phyloP scores from a whole-genome alignment of 2,113 vertebrate genomes.

The Callipepla californica region DNA sequence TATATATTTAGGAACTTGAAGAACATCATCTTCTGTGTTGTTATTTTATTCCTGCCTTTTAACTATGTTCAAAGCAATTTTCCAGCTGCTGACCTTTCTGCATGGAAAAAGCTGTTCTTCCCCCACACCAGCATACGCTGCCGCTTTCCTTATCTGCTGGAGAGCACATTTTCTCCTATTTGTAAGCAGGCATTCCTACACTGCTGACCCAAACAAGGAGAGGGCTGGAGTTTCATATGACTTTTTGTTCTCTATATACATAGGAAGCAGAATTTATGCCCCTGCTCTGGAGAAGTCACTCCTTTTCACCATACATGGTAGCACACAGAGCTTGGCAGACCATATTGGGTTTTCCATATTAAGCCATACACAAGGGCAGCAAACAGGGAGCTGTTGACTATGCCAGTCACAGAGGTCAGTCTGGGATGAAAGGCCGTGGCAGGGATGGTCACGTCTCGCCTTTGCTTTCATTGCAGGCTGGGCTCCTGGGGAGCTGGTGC shows the following conservation, averaged over 20 bases:
- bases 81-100: background rate
- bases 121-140: background rate
- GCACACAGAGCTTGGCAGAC: conserved; percentile 53
- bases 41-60: background rate
- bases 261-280: conserved; percentile 54
- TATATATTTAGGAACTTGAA: background rate
- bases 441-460: accelerated
- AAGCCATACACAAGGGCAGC: conserved; percentile 73
- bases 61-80: background rate
- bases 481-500: background rate
- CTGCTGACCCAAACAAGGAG: conserved; percentile 37
- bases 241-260: conserved; percentile 56
- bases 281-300: conserved; percentile 59
- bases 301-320: conserved; percentile 80
- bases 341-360: conserved; percentile 76
- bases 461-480: background rate
- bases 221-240: conserved; percentile 19
- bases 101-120: conserved; percentile 8
- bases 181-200: conserved; percentile 38
- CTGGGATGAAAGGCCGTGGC: background rate
- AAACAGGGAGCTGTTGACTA: conserved; percentile 68
- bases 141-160: conserved; percentile 29
- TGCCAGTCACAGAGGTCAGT: background rate
- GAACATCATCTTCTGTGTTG: background rate
- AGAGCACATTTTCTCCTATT: conserved; percentile 51